These are phyloP conservation scores for Guaruba guarouba DNA, from an alignment of 2,113 vertebrate species.

Conservation along the genomic window DNA sequence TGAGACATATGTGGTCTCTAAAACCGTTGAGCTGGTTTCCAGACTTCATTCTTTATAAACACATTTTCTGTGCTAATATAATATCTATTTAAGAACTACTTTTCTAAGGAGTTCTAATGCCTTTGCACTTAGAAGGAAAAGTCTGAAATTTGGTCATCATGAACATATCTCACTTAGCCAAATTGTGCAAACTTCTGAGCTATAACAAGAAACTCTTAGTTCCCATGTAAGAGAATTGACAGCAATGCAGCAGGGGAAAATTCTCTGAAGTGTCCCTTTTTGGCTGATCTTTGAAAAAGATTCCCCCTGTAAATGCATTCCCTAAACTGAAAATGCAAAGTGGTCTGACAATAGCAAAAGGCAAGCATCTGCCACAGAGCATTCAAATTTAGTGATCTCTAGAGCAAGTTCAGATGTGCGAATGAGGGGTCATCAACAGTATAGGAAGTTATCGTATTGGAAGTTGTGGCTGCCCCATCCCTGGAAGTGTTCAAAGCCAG, in stretches of 20 bases:
- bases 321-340: not conserved
- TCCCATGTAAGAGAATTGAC: not conserved
- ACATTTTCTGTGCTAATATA: not conserved
- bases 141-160: not conserved
- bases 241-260: not conserved
- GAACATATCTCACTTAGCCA: not conserved
- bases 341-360: not conserved
- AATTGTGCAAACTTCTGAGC: not conserved
- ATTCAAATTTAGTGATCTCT: not conserved
- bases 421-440: not conserved
- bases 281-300: not conserved
- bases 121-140: not conserved
- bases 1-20: not conserved
- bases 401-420: not conserved
- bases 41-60: not conserved
- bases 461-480: not conserved
- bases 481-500: not conserved
- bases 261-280: not conserved
- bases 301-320: not conserved
- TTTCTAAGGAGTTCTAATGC: not conserved
- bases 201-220: not conserved
- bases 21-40: not conserved
- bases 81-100: not conserved
- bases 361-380: not conserved
- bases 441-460: not conserved